phyloP scores from a whole-genome alignment of 1,140 invertebrate genomes.

The Saxidomus purpurata region DNA sequence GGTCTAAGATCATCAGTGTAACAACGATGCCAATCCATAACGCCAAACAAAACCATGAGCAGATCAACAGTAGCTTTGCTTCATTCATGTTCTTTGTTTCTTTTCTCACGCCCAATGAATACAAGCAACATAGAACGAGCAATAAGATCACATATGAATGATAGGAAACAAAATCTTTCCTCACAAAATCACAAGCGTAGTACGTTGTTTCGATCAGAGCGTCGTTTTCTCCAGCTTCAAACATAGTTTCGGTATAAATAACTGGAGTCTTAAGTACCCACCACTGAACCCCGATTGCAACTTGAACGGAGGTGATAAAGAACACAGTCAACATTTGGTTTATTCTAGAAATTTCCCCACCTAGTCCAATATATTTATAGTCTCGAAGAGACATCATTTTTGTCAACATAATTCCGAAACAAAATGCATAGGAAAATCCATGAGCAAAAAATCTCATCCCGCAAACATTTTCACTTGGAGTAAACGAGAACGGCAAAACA shows the following conservation, averaged over 20 bases:
- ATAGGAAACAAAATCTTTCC: constrained; percentile 77
- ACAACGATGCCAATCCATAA: constrained; percentile 88
- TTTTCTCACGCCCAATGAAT: constrained; percentile 87
- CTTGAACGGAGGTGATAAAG: constrained; percentile 88
- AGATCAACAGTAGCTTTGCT: constrained; percentile 88
- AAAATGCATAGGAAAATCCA: constrained; percentile 87
- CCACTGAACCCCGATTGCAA: constrained; percentile 78
- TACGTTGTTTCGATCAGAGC: constrained; percentile 32
- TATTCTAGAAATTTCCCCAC: constrained; percentile 89
- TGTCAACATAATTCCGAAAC: constrained; percentile 88
- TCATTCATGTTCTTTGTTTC: constrained; percentile 89
- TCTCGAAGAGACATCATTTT: constrained; percentile 89
- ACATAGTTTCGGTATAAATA: constrained; percentile 28
- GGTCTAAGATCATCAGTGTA: constrained; percentile 86
- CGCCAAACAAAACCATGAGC: constrained; percentile 86
- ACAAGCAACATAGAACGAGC: constrained; percentile 87
- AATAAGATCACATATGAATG: constrained; percentile 89
- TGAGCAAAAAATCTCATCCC: constrained; percentile 87
- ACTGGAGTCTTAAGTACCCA: constrained; percentile 72
- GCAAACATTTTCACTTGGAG: constrained; percentile 85
- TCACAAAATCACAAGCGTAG: constrained; percentile 79
- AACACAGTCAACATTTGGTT: constrained; percentile 88
- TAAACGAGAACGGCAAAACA: constrained; percentile 88
- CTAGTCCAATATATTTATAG: constrained; percentile 88
- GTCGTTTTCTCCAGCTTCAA: background rate